Evolutionary conservation across 1,140 invertebrate species (phyloP).

Genomic region (Drosophila sp.): DNA sequence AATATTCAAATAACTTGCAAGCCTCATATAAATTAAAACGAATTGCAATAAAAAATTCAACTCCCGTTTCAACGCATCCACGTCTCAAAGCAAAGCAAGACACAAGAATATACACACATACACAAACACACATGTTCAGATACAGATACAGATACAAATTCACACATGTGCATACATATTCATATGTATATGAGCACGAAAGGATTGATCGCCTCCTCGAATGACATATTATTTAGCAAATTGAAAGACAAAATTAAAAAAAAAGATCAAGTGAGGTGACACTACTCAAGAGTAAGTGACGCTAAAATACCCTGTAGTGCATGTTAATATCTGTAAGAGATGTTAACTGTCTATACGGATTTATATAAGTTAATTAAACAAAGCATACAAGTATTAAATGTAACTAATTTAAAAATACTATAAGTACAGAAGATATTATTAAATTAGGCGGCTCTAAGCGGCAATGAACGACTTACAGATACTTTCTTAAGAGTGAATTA

Average conservation of each 20-base stretch:
- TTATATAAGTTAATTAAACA: too few relatives aligned
- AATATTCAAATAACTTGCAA: slow-evolving; percentile 60
- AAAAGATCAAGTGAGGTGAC: not conserved
- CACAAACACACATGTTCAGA: not conserved
- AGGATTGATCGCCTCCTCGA: slow-evolving; percentile 74
- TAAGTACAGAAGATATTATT: too few relatives aligned
- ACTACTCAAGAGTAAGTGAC: not conserved
- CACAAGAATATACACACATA: slow-evolving; percentile 12
- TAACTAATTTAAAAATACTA: too few relatives aligned
- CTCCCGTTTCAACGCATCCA: slow-evolving; percentile 60
- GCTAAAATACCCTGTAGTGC: not conserved
- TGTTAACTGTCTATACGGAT: too few relatives aligned
- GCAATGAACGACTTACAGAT: not conserved
- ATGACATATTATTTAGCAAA: slow-evolving; percentile 81
- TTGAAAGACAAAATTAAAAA: slow-evolving; percentile 56
- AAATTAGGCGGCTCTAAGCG: not conserved
- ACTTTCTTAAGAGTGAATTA: not conserved
- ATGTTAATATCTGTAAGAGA: not conserved
- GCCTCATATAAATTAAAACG: slow-evolving; percentile 67
- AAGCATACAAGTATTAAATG: too few relatives aligned
- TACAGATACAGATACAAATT: slow-evolving; percentile 4
- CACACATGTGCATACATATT: slow-evolving; percentile 3
- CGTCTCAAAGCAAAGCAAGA: slow-evolving; percentile 18
- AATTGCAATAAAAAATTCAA: slow-evolving; percentile 77
- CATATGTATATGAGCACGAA: slow-evolving; percentile 12